Conservation (phyloP, 2,113 vertebrate species). For the Polypterus bichir region DNA sequence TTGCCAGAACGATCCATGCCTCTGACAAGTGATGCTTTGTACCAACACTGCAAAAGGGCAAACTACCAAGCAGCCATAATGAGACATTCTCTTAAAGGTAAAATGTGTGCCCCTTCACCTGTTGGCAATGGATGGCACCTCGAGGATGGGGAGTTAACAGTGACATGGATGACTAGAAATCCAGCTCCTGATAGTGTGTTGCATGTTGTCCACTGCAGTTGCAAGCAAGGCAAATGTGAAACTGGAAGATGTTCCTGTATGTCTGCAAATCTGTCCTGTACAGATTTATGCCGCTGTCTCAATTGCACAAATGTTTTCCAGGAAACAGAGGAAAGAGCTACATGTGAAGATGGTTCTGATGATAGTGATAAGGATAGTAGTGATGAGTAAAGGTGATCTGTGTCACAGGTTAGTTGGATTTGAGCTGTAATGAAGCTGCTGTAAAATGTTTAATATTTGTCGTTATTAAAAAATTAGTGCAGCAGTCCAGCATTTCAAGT, state of each 20-base stretch:
- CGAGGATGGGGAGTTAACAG: slow-evolving; percentile 16
- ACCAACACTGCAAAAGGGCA: slow-evolving; percentile 21
- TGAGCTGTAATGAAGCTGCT: no score
- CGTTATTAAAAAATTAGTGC: no score
- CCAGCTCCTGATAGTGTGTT: slow-evolving; percentile 20
- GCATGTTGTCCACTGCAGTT: slow-evolving; percentile 21
- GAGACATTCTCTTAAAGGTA: slow-evolving; percentile 4
- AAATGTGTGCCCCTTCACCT: neutral
- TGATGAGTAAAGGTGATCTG: no score
- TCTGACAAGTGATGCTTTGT: slow-evolving; percentile 10
- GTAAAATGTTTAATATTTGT: no score
- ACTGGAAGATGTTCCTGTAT: neutral
- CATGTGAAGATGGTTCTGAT: no score
- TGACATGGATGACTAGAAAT: slow-evolving; percentile 20
- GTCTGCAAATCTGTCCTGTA: no score
- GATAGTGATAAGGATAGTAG: no score
- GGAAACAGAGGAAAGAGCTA: no score
- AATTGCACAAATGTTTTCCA: no score
- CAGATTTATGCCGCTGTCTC: no score
- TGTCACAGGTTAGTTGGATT: no score
- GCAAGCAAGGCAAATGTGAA: slow-evolving; percentile 21
- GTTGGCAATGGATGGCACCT: slow-evolving; percentile 21
- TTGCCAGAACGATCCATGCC: slow-evolving; percentile 15
- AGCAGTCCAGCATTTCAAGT: no score
- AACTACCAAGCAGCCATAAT: slow-evolving; percentile 20